A percentile compares a stretch with the other conserved stretches of the same genome.
Conservation (phyloP, 2,888 invertebrate species). For the Archips crataeganus region DNA sequence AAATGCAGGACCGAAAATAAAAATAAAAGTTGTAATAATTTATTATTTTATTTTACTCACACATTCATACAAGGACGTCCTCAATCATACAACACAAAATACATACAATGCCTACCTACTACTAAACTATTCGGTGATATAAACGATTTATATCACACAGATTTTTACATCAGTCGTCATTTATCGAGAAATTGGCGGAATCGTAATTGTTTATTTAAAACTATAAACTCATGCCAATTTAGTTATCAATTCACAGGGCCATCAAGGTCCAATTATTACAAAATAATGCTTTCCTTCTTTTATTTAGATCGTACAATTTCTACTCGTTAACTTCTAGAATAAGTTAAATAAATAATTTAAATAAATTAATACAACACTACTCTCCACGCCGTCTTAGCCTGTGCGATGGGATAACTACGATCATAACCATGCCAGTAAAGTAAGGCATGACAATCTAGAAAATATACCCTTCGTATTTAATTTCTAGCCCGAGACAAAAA, state of each 20-base stretch:
- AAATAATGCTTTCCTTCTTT: conserved; percentile 33
- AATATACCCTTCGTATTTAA: conserved; percentile 49
- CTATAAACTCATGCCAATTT: conserved; percentile 67
- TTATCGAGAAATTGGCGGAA: conserved; percentile 75
- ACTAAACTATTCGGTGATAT: conserved; percentile 79
- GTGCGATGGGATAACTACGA: conserved; percentile 65
- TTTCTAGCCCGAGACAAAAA: conserved; percentile 27
- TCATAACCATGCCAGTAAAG: conserved; percentile 39
- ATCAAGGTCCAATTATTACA: conserved; percentile 15
- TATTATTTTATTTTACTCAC: conserved; percentile 77
- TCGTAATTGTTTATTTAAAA: conserved; percentile 54
- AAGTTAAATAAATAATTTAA: conserved; percentile 85
- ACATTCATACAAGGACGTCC: conserved; percentile 85
- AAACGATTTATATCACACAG: conserved; percentile 81
- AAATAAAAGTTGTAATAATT: conserved; percentile 47
- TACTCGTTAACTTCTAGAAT: conserved; percentile 78
- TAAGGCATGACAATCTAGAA: conserved; percentile 37
- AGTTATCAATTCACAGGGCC: conserved; percentile 52
- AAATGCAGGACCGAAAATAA: conserved; percentile 45
- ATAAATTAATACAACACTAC: conserved; percentile 77
- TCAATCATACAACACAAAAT: conserved; percentile 78
- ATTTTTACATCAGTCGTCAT: conserved; percentile 84
- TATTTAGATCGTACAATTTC: conserved; percentile 59
- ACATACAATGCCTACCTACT: conserved; percentile 68
- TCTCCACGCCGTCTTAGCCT: conserved; percentile 60